Conservation (phyloP, 2,888 invertebrate genomes). For the Eulithis testata region DNA sequence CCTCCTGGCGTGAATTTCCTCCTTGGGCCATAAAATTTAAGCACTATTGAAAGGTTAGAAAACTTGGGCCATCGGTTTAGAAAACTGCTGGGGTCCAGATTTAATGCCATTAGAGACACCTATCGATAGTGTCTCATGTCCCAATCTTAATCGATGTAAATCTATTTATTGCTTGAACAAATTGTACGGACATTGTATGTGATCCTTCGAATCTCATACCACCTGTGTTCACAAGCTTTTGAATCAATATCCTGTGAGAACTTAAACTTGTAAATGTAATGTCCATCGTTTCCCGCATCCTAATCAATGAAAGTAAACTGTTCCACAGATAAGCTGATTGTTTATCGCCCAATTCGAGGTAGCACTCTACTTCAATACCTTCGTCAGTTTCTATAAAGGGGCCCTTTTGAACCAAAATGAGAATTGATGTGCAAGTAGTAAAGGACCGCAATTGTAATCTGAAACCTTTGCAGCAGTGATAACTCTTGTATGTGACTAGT, state of each 20-base stretch:
- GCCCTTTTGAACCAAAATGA: conserved; percentile 49
- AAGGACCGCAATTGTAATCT: conserved; percentile 49
- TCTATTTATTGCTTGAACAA: conserved; percentile 56
- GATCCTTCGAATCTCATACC: conserved; percentile 24
- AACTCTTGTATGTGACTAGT: conserved; percentile 59
- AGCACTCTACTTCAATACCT: conserved; percentile 18
- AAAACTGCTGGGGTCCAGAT: conserved; percentile 58
- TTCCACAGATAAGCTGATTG: conserved; percentile 9
- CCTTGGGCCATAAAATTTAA: conserved; percentile 54
- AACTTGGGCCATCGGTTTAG: conserved; percentile 48
- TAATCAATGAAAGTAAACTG: conserved; percentile 25
- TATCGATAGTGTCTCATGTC: conserved; percentile 49
- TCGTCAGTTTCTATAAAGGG: conserved; percentile 23
- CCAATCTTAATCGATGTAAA: conserved; percentile 51
- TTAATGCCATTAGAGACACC: conserved; percentile 58
- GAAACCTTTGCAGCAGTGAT: conserved; percentile 50
- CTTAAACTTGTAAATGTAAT: conserved; percentile 15
- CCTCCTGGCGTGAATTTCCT: conserved; percentile 28
- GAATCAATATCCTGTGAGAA: conserved; percentile 17
- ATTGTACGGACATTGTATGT: conserved; percentile 31
- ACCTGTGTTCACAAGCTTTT: conserved; percentile 26
- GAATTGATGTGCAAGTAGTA: conserved; percentile 52
- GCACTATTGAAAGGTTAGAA: conserved; percentile 46
- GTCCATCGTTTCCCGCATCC: conserved; percentile 14
- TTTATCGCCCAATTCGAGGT: neutral